A percentile compares a stretch with the other conserved stretches of the same genome.
phyloP scores from a whole-genome alignment of 2,888 invertebrate species.

The Zaprionus bogoriensis region DNA sequence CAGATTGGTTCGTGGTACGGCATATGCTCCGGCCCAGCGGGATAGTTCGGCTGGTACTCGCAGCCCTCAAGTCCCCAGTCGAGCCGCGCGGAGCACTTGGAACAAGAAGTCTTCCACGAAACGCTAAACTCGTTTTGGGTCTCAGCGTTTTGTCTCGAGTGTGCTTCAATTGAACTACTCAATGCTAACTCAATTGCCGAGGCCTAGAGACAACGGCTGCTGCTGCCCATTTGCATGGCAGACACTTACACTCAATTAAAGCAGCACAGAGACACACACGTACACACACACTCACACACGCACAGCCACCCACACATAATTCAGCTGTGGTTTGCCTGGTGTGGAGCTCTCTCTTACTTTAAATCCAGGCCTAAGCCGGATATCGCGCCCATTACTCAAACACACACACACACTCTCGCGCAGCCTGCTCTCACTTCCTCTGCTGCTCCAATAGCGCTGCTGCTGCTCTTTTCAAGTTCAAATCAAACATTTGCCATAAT shows the following conservation, averaged over 20 bases:
- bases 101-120: slow-evolving; percentile 62
- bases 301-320: slow-evolving; percentile 5
- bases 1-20: slow-evolving; percentile 34
- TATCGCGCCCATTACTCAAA: slow-evolving; percentile 58
- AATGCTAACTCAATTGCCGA: slow-evolving; percentile 74
- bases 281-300: not conserved
- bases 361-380: slow-evolving; percentile 55
- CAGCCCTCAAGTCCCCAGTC: not conserved
- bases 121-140: slow-evolving; percentile 66
- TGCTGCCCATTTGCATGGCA: slow-evolving; percentile 55
- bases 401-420: slow-evolving; percentile 3
- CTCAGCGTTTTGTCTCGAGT: slow-evolving; percentile 60
- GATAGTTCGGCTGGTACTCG: slow-evolving; percentile 24
- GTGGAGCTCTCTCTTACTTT: slow-evolving; percentile 42
- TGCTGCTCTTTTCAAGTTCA: slow-evolving; percentile 67
- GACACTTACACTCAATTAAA: slow-evolving; percentile 60
- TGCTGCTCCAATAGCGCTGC: not conserved
- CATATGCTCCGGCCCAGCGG: slow-evolving; percentile 45
- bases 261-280: slow-evolving; percentile 13
- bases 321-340: slow-evolving; percentile 20
- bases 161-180: slow-evolving; percentile 73
- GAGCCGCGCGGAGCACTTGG: slow-evolving; percentile 14
- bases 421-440: not conserved
- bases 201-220: slow-evolving; percentile 53
- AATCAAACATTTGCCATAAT: slow-evolving; percentile 74